Conservation (phyloP, 2,113 vertebrate species). For the Rhinolophus sinicus region DNA sequence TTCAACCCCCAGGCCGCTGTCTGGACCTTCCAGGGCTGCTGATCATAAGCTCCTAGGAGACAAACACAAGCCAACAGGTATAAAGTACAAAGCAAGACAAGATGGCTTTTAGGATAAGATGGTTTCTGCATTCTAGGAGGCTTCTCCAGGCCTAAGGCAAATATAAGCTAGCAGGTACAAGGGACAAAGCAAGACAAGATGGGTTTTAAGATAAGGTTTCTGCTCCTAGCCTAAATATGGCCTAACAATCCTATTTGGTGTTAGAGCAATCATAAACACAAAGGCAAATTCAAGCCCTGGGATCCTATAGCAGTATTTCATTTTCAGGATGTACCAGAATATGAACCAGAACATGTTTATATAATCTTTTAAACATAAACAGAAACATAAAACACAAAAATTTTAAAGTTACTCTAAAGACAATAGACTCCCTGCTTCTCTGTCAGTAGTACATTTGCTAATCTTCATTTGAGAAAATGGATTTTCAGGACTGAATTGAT, state of each 20-base stretch:
- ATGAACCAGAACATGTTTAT: neutral
- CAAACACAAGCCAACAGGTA: no score
- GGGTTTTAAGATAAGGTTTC: no score
- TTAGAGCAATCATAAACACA: neutral
- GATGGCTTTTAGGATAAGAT: no score
- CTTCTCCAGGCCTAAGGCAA: no score
- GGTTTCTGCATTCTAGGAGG: no score
- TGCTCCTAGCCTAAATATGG: no score
- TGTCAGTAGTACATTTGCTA: neutral
- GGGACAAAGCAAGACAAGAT: no score
- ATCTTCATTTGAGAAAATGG: neutral
- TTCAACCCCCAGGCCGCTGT: no score
- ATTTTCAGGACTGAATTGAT: slow-evolving; percentile 3
- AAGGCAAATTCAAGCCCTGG: neutral
- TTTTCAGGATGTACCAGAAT: neutral
- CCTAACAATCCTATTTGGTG: neutral
- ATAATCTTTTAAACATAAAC: neutral
- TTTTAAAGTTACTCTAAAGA: neutral
- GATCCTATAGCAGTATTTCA: neutral
- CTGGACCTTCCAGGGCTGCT: no score
- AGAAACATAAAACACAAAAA: slow-evolving; percentile 32
- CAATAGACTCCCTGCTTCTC: neutral
- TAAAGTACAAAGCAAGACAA: no score
- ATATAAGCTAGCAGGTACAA: no score
- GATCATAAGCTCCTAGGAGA: no score